These are phyloP conservation scores for Polymixis flavicincta DNA, from an alignment of 2,888 invertebrate species.

Conservation along the genomic window DNA sequence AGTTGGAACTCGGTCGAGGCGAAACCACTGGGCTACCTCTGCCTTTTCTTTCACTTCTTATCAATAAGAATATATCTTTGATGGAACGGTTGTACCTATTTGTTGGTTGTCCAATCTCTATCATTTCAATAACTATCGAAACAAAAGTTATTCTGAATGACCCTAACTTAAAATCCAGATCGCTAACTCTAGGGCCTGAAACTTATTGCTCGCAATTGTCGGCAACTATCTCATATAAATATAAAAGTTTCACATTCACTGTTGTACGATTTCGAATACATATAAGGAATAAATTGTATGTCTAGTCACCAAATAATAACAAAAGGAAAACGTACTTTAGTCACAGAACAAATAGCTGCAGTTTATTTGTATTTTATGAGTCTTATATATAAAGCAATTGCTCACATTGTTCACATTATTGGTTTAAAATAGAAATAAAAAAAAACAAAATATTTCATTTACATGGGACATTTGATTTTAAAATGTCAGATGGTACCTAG, in stretches of 20 bases:
- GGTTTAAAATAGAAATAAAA: background rate
- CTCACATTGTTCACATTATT: constrained; percentile 17
- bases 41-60: background rate
- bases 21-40: too few relatives aligned
- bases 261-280: constrained; percentile 42
- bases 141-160: constrained; percentile 11
- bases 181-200: constrained; percentile 57
- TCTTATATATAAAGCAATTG: background rate
- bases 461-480: too few relatives aligned
- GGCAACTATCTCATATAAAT: constrained; percentile 58
- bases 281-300: constrained; percentile 26
- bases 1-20: too few relatives aligned
- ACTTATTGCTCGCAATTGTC: constrained; percentile 63
- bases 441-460: too few relatives aligned
- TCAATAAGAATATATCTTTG: background rate
- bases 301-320: constrained; percentile 39
- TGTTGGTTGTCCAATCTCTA: background rate
- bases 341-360: constrained; percentile 6
- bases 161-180: background rate
- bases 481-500: too few relatives aligned
- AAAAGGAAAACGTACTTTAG: constrained; percentile 38
- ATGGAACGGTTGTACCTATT: background rate
- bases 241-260: constrained; percentile 56
- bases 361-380: constrained; percentile 30
- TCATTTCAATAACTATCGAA: background rate